Conservation (phyloP, 2,888 invertebrate species). For the Hemaris fuciformis region DNA sequence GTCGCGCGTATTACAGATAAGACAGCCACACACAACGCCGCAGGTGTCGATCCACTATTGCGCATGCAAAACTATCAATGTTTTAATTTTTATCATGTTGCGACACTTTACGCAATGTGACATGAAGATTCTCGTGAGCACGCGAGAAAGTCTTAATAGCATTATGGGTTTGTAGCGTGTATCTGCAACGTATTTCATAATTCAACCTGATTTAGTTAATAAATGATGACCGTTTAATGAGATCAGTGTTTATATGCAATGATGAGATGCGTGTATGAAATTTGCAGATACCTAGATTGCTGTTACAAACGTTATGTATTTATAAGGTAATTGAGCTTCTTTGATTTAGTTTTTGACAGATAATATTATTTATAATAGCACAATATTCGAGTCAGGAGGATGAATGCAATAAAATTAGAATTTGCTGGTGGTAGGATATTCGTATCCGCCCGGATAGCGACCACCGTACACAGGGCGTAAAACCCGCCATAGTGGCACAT, state of each 20-base stretch:
- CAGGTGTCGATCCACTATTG: background rate
- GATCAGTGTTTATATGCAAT: background rate
- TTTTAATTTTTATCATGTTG: constrained; percentile 3
- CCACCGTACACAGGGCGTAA: too few species aligned
- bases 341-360: background rate
- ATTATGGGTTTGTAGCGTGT: background rate
- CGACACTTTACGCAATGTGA: background rate
- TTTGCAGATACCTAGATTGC: background rate
- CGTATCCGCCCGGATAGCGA: too few species aligned
- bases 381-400: background rate
- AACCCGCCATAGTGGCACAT: too few species aligned
- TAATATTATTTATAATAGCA: background rate
- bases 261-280: background rate
- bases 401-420: too few species aligned
- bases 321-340: background rate
- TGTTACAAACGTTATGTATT: background rate
- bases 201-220: background rate
- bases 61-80: background rate
- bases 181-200: background rate
- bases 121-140: background rate
- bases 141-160: constrained; percentile 9
- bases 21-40: constrained; percentile 7
- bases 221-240: background rate
- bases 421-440: too few species aligned
- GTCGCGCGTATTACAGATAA: background rate